Evolutionary conservation across 2,797 vertebrate species (phyloP), one percentile per base, ranked within the genome.

Genomic region (Cynodonichthys magdalenae): DNA sequence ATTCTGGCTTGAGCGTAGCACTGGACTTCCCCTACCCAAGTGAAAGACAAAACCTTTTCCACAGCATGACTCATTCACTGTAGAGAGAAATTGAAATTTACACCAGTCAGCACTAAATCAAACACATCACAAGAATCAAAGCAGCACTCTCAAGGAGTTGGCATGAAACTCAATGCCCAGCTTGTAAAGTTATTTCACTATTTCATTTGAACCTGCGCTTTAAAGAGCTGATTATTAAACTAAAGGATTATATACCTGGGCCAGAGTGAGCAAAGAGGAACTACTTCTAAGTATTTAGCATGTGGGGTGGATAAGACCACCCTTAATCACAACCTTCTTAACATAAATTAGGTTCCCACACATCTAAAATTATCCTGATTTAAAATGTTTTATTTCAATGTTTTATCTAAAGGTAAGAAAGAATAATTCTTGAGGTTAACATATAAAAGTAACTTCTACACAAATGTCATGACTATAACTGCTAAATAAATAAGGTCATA

Each of bases 21-120:
- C 50, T 54, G 87, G 85, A 78, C 76, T 90, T 90, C 85, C 87
- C 87, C 89, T 84, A 68, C 66, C 59, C 31, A 9, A 71, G 79
- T 50, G 79, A 74, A 79, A 71, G 68, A 57, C 69, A 62, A 69
- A 82, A 79, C 59, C 47, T 52, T 53, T 69, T 71, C 77, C 72
- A 59, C 71, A 77, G 41, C 57, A 41, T 88, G 81, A 89, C 58
- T 87, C 88, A 85, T 63, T 77, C 52, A 12, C 29, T 61, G 59
- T 42, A 39, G 11, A 65, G 75, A 72, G 48, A 54, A 74, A 57
- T 1, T 29, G 53, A 80, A 82, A 87, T 76, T 67, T n/a, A 79
- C 59, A 79, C 66, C 70, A 77, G 62, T 85, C 81, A 87, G 84
- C 83, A 71, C 63, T 73, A 78, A 83, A 87, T 84, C 70, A 60